Base-by-base conservation (phyloP, 2,797 vertebrate species). In the Tarsius wallacei region DNA sequence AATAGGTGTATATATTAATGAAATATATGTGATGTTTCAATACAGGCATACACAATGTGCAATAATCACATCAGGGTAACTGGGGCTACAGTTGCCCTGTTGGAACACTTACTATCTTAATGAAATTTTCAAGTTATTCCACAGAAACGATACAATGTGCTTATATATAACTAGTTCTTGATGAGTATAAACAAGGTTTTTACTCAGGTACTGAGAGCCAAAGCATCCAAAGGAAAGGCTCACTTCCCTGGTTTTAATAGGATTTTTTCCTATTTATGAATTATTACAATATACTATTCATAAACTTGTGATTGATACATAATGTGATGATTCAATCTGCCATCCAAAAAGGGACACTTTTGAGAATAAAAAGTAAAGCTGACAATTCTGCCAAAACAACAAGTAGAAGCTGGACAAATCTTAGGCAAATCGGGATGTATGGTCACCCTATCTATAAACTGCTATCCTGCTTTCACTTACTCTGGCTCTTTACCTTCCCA, bases 181-280 rank as follows among this genome's bases (percentile, higher is more conserved):
- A 70, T 10, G 24, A 51, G 76, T 31, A 93, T 10, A 70, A 64
- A 64, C 21, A 91, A 71, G 15, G 13, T 49, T 95, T 93, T 78
- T 61, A 90, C 24, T 94, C 31, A 71, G 31, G n/a, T 83, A 91
- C 17, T 57, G 13, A 88, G 28, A 63, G 68, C 14, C 55, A 84
- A 33, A 66, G 53, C 47, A 42, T 63, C 59, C 64, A 82, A 96
- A 47, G 9, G 28, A 68, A 36, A 86, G 13, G 15, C 59, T 31
- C 19, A 28, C 11, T 42, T 89, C 53, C 47, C 33, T 83, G 55
- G 17, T 55, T 10, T 81, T 85, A 77, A 83, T 15, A 31, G 61
- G 84, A 31, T 73, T 84, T 77, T 47, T 96, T 90, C 26, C 15
- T 76, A 77, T 28, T 86, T 84, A 70, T 66, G 51, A 91, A 90